Evolutionary conservation across 2,113 vertebrate species (phyloP).

Genomic region (Leptocoma aspasia): DNA sequence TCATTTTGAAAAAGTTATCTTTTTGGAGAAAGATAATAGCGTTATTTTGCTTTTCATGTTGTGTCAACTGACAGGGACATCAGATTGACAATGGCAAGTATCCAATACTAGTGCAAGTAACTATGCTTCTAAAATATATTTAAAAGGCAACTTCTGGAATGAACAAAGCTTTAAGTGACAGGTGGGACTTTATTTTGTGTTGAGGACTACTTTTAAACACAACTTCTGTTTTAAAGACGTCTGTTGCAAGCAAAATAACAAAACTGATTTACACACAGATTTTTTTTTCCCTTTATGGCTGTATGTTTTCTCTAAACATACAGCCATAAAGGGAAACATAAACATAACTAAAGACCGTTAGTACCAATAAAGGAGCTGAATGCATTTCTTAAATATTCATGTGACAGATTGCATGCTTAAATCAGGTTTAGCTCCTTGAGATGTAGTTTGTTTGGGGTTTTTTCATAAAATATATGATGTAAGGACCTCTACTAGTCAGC

Average conservation of each 20-base stretch:
- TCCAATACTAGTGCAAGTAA: background rate
- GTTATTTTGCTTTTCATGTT: background rate
- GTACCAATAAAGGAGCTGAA: background rate
- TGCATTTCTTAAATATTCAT: background rate
- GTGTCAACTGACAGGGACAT: background rate
- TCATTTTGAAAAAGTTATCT: background rate
- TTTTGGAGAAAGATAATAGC: background rate
- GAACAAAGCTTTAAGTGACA: background rate
- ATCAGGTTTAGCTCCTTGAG: background rate
- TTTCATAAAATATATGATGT: background rate
- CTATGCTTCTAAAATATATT: background rate
- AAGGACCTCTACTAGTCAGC: background rate
- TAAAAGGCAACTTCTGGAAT: background rate
- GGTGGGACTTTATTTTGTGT: background rate
- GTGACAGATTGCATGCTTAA: background rate
- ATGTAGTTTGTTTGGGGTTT: background rate
- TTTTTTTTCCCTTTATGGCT: background rate
- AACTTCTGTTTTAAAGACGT: slow-evolving; percentile 16
- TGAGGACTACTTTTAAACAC: slow-evolving; percentile 1
- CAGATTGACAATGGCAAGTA: background rate
- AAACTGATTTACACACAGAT: background rate
- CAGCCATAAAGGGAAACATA: too few species aligned
- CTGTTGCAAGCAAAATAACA: slow-evolving; percentile 26
- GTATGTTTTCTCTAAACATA: background rate
- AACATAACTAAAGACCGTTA: background rate